These are phyloP conservation scores for Syngnathoides biaculeatus DNA, from an alignment of 2,113 vertebrate species.

Conservation along the genomic window DNA sequence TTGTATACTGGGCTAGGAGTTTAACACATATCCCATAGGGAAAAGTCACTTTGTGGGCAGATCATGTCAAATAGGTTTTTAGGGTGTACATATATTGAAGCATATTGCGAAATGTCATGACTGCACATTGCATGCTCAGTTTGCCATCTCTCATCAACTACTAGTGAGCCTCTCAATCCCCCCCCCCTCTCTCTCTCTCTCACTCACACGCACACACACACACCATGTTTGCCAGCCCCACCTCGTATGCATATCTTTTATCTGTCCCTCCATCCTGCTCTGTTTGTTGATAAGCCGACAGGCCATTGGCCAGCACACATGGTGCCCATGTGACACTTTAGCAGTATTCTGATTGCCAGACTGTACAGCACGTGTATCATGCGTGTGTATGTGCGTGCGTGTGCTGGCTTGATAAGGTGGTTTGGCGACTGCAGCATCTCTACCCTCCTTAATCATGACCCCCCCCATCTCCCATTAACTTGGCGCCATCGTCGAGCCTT, in stretches of 20 bases:
- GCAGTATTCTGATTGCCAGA: slow-evolving; percentile 67
- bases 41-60: slow-evolving; percentile 44
- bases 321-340: slow-evolving; percentile 67
- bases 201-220: slow-evolving; percentile 8
- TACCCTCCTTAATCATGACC: slow-evolving; percentile 57
- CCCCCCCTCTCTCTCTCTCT: background rate
- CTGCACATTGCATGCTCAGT: slow-evolving; percentile 36
- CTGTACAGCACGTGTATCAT: slow-evolving; percentile 51
- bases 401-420: slow-evolving; percentile 40
- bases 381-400: slow-evolving; percentile 18
- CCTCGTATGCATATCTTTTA: slow-evolving; percentile 60
- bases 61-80: slow-evolving; percentile 20
- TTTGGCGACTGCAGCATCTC: slow-evolving; percentile 63
- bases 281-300: slow-evolving; percentile 68
- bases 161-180: slow-evolving; percentile 29
- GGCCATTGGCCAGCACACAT: slow-evolving; percentile 64
- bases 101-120: slow-evolving; percentile 23
- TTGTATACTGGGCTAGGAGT: no score
- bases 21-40: slow-evolving; percentile 1
- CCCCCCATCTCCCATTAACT: slow-evolving; percentile 22
- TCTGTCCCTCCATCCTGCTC: slow-evolving; percentile 60
- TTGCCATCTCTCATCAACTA: slow-evolving; percentile 42
- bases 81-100: slow-evolving; percentile 7
- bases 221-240: slow-evolving; percentile 31
- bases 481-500: slow-evolving; percentile 15